Percentiles rank a stretch among this genome's conserved stretches.
Evolutionary conservation across 2,888 invertebrate species (phyloP).

Genomic region (Scotopteryx bipunctaria): DNA sequence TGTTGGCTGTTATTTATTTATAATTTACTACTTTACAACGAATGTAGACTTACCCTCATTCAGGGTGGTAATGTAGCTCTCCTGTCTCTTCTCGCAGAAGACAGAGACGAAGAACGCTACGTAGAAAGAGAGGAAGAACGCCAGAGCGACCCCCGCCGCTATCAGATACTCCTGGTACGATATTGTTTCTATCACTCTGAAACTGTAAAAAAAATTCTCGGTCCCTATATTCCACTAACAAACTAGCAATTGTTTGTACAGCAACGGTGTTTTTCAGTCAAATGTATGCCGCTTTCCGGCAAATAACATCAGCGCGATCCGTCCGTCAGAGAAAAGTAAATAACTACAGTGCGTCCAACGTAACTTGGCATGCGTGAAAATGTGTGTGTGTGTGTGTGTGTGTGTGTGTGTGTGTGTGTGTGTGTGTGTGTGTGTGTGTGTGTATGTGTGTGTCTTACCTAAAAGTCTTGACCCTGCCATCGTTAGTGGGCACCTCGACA

Average conservation of each 20-base stretch:
- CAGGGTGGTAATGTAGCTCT: conserved; percentile 18
- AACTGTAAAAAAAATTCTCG: conserved; percentile 46
- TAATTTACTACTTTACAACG: no score
- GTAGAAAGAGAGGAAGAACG: conserved; percentile 69
- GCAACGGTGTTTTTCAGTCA: no score
- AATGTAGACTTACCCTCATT: conserved; percentile 51
- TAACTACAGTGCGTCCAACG: no score
- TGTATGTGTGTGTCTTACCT: conserved; percentile 47
- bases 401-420: not conserved
- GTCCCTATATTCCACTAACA: no score
- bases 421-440: not conserved
- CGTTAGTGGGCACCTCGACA: conserved; percentile 45
- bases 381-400: not conserved
- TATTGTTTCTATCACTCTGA: conserved; percentile 72
- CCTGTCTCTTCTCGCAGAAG: conserved; percentile 47
- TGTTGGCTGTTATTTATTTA: no score
- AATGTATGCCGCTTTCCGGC: no score
- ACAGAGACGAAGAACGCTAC: conserved; percentile 58
- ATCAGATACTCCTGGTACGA: conserved; percentile 73
- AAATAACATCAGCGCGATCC: no score
- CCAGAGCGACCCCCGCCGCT: conserved; percentile 62
- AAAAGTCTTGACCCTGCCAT: conserved; percentile 66
- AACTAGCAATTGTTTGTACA: not conserved
- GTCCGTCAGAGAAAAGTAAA: no score
- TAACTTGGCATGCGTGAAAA: not conserved